Percentiles rank a stretch among this genome's conserved stretches.
Conservation (phyloP, 1,140 invertebrate genomes). For the Drosophila nikananu region DNA sequence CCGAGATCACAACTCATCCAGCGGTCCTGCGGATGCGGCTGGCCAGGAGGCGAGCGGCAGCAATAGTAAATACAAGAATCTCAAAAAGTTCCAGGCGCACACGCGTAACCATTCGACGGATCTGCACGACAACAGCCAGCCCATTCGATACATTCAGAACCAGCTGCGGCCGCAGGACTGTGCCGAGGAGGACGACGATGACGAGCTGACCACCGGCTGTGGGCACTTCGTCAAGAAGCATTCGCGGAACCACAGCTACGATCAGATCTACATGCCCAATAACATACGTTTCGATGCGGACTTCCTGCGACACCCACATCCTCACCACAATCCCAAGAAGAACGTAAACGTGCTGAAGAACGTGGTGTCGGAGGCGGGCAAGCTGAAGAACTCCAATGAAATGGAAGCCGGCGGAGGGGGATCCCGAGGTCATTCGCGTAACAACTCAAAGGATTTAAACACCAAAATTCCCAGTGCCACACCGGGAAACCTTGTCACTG, state of each 20-base stretch:
- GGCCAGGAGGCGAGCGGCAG: slow-evolving; percentile 35
- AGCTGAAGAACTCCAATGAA: slow-evolving; percentile 83
- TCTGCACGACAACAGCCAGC: slow-evolving; percentile 72
- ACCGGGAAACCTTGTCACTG: slow-evolving; percentile 3
- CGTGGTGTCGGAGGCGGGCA: slow-evolving; percentile 56
- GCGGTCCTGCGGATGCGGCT: slow-evolving; percentile 33
- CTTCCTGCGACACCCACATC: slow-evolving; percentile 72
- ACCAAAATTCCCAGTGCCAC: slow-evolving; percentile 45
- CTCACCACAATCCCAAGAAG: slow-evolving; percentile 74
- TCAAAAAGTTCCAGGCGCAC: slow-evolving; percentile 82
- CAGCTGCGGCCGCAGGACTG: slow-evolving; percentile 73
- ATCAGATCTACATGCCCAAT: slow-evolving; percentile 85
- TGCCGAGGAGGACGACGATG: slow-evolving; percentile 79
- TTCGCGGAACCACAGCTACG: slow-evolving; percentile 84
- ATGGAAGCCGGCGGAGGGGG: slow-evolving; percentile 46
- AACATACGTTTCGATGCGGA: slow-evolving; percentile 84
- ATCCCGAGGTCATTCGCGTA: slow-evolving; percentile 86
- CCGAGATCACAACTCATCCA: slow-evolving; percentile 71
- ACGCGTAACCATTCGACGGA: slow-evolving; percentile 85
- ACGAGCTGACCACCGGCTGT: slow-evolving; percentile 77
- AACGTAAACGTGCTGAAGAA: slow-evolving; percentile 82
- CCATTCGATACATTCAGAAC: slow-evolving; percentile 84
- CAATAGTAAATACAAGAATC: slow-evolving; percentile 76
- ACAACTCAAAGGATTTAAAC: slow-evolving; percentile 87
- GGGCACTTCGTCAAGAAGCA: slow-evolving; percentile 84